phyloP scores from a whole-genome alignment of 2,113 vertebrate genomes.

The Coturnix japonica region DNA sequence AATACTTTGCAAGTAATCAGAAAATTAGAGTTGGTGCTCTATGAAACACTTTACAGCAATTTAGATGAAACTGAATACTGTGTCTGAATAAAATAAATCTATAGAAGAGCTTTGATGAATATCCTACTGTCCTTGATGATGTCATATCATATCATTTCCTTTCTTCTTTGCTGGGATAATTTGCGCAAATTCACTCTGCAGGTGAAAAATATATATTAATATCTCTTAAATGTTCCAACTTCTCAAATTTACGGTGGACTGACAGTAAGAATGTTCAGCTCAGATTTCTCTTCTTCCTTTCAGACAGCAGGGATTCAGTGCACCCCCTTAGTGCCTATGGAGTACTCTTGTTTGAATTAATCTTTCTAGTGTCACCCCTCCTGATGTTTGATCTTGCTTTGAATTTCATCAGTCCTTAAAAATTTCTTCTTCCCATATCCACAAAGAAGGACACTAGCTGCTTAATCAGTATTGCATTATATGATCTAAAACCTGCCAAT shows the following conservation, averaged over 20 bases:
- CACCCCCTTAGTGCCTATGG: not conserved
- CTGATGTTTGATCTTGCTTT: not conserved
- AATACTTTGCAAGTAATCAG: not conserved
- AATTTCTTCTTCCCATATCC: not conserved
- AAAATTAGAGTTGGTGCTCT: not conserved
- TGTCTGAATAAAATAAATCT: not conserved
- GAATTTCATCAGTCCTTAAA: not conserved
- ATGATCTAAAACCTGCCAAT: not conserved
- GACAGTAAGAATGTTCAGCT: not conserved
- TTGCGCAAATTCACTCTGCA: not conserved
- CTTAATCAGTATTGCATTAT: not conserved
- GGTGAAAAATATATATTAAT: not conserved
- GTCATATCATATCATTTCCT: not conserved
- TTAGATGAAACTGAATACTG: not conserved
- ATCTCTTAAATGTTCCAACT: not conserved
- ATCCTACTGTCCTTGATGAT: not conserved
- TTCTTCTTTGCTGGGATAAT: not conserved
- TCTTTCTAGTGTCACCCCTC: not conserved
- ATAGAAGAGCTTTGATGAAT: fast-evolving
- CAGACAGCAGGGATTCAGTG: not conserved
- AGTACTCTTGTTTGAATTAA: not conserved
- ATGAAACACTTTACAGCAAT: not conserved
- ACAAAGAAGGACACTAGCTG: not conserved
- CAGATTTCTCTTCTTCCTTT: not conserved
- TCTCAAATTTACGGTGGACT: not conserved